phyloP scores from a whole-genome alignment of 2,113 vertebrate species.

The Speoplatyrhinus poulsoni region DNA sequence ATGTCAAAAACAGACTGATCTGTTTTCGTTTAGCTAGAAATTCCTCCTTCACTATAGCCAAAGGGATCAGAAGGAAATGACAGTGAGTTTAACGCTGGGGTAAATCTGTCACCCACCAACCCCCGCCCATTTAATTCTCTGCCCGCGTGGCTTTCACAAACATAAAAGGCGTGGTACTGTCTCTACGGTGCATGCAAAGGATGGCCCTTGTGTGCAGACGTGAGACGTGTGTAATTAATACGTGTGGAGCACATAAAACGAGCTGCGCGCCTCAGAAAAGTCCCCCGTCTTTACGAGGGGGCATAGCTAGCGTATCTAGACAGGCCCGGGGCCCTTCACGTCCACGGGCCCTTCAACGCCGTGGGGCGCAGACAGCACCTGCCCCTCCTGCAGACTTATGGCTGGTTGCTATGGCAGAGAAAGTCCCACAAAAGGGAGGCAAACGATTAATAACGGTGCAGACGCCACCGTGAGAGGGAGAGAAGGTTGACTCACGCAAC shows the following conservation, averaged over 20 bases:
- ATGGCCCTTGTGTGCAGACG: too few species aligned
- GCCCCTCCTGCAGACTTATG: slow-evolving; percentile 32
- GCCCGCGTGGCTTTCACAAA: not conserved
- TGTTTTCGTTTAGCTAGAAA: slow-evolving; percentile 56
- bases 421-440: too few species aligned
- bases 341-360: slow-evolving; percentile 38
- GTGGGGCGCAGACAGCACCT: slow-evolving; percentile 42
- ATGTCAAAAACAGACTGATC: slow-evolving; percentile 37
- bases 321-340: slow-evolving; percentile 11
- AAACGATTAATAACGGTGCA: slow-evolving; percentile 12
- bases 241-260: slow-evolving; percentile 12
- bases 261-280: too few species aligned
- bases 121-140: slow-evolving; percentile 5
- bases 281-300: slow-evolving; percentile 43
- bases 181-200: too few species aligned
- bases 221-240: slow-evolving; percentile 63
- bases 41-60: slow-evolving; percentile 18
- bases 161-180: too few species aligned
- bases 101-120: slow-evolving; percentile 27
- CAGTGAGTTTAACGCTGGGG: slow-evolving; percentile 31
- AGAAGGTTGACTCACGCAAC: not conserved
- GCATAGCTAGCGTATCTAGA: slow-evolving; percentile 2
- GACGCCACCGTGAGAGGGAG: slow-evolving; percentile 25
- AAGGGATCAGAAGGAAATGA: slow-evolving; percentile 33
- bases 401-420: too few species aligned